Evolutionary conservation across 2,888 invertebrate species (phyloP).

Genomic region (Cordylochernes scorpioides): DNA sequence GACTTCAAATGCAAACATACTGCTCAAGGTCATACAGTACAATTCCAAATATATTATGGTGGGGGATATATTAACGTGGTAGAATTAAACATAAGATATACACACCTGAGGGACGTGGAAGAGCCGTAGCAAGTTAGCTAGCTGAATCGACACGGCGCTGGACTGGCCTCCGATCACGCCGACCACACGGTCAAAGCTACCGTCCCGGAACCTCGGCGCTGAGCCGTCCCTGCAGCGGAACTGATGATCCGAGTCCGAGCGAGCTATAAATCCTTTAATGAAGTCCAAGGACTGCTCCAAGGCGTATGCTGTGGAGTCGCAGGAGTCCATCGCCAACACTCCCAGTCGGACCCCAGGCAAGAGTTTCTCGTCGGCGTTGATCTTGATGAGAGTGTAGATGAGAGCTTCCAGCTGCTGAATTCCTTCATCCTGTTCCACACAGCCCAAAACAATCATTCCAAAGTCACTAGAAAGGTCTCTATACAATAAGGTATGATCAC

Average conservation of each 20-base stretch:
- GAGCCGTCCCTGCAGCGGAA: slow-evolving; percentile 25
- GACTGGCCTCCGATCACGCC: slow-evolving; percentile 30
- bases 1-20: too few species aligned
- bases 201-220: slow-evolving; percentile 23
- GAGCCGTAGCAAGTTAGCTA: slow-evolving; percentile 28
- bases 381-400: slow-evolving; percentile 36
- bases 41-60: too few species aligned
- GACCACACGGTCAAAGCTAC: slow-evolving; percentile 25
- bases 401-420: slow-evolving; percentile 40
- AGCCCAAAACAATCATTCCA: too few species aligned
- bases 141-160: slow-evolving; percentile 28
- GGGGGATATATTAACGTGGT: too few species aligned
- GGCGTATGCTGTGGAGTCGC: slow-evolving; percentile 37
- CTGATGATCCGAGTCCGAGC: slow-evolving; percentile 22
- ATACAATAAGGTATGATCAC: too few species aligned
- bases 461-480: too few species aligned
- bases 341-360: slow-evolving; percentile 36
- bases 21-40: too few species aligned
- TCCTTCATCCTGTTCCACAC: slow-evolving; percentile 32
- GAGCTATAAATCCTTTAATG: slow-evolving; percentile 30
- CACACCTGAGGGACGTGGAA: slow-evolving; percentile 28
- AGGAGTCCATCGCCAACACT: slow-evolving; percentile 33
- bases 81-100: too few species aligned
- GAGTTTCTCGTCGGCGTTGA: slow-evolving; percentile 30
- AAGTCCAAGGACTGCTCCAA: slow-evolving; percentile 40